Evolutionary conservation across 2,797 vertebrate species (phyloP).

Genomic region (Sebastes miniatus): DNA sequence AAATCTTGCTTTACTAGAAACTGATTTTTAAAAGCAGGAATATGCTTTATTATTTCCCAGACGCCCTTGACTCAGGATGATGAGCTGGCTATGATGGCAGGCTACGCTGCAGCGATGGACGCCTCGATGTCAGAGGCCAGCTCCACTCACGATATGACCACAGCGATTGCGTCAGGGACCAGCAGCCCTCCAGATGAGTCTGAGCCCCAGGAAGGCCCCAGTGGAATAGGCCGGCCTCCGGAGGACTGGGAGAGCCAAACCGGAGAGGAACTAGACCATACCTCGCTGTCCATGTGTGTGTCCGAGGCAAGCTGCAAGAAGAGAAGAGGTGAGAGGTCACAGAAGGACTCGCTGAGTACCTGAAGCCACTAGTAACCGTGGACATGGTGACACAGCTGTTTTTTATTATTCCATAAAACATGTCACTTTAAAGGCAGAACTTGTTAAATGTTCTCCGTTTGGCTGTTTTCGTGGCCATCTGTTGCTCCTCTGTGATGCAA

Average conservation of each 20-base stretch:
- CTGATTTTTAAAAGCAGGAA: background rate
- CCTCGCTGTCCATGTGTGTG: slow-evolving; percentile 89
- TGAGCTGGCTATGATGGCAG: slow-evolving; percentile 88
- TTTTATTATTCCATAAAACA: background rate
- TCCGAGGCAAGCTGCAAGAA: slow-evolving; percentile 90
- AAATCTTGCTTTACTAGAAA: background rate
- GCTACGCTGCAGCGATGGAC: slow-evolving; percentile 93
- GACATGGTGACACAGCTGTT: background rate
- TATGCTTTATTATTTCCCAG: slow-evolving; percentile 49
- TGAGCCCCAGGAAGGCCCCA: slow-evolving; percentile 63
- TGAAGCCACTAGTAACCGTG: background rate
- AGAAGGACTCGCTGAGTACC: background rate
- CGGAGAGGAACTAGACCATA: slow-evolving; percentile 83
- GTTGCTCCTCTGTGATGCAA: slow-evolving; percentile 27
- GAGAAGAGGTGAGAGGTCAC: slow-evolving; percentile 85
- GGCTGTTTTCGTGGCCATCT: slow-evolving; percentile 26
- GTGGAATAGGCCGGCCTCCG: slow-evolving; percentile 56
- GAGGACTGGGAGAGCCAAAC: slow-evolving; percentile 81
- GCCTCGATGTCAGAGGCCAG: slow-evolving; percentile 78
- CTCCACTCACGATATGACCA: slow-evolving; percentile 60
- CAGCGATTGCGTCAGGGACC: slow-evolving; percentile 37
- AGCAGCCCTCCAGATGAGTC: slow-evolving; percentile 54
- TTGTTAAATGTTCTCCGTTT: slow-evolving; percentile 15
- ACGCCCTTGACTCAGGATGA: slow-evolving; percentile 91
- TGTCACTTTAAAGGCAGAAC: background rate